Conservation (phyloP, 2,888 invertebrate genomes). For the Cerastoderma edule region DNA sequence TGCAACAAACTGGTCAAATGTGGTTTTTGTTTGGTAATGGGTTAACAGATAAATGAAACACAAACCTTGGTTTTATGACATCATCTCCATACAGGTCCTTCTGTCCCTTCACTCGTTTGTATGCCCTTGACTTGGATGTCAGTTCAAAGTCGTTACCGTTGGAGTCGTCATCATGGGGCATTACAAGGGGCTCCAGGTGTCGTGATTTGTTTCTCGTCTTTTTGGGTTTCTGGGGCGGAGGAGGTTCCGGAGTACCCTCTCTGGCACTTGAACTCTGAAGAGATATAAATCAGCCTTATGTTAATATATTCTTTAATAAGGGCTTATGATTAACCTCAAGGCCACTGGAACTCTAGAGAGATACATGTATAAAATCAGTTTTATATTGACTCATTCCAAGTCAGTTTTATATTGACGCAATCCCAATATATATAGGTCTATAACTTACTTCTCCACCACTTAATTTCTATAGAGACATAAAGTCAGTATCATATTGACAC, state of each 20-base stretch:
- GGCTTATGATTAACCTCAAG: too few relatives aligned
- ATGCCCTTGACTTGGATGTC: conserved; percentile 81
- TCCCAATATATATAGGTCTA: too few relatives aligned
- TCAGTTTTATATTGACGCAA: too few relatives aligned
- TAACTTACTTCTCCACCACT: too few relatives aligned
- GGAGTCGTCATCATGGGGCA: conserved; percentile 67
- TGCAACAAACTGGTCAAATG: too few relatives aligned
- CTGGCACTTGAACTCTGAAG: conserved; percentile 74
- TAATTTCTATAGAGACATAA: too few relatives aligned
- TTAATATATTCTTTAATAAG: background rate
- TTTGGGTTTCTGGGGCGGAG: conserved; percentile 60
- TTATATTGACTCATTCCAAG: too few relatives aligned
- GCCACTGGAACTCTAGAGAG: too few relatives aligned
- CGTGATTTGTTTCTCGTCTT: conserved; percentile 66
- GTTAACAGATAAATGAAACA: too few relatives aligned
- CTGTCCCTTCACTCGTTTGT: conserved; percentile 79
- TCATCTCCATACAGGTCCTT: conserved; percentile 75
- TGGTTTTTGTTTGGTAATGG: too few relatives aligned
- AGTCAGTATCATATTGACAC: too few relatives aligned
- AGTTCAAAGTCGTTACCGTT: conserved; percentile 80
- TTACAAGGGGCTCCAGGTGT: conserved; percentile 59
- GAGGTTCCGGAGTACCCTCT: conserved; percentile 76
- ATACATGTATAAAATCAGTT: too few relatives aligned
- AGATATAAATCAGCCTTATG: background rate
- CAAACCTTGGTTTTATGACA: conserved; percentile 77